phyloP scores from a whole-genome alignment of 2,113 vertebrate genomes.

The Bettongia penicillata region DNA sequence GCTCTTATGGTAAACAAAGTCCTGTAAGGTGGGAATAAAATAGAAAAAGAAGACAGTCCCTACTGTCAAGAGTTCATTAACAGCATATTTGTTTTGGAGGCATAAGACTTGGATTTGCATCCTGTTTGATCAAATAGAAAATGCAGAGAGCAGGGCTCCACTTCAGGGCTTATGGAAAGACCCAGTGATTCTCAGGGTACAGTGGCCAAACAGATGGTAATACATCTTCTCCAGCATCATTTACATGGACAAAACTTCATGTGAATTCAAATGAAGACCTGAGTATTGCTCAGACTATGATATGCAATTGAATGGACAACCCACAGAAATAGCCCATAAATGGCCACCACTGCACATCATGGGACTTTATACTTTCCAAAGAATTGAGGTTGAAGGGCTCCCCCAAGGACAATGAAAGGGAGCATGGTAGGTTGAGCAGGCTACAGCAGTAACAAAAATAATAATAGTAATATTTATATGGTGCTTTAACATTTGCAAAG shows the following conservation, averaged over 20 bases:
- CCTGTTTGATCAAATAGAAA: no score
- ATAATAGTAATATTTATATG: neutral
- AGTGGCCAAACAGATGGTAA: neutral
- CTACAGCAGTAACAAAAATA: neutral
- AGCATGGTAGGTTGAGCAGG: neutral
- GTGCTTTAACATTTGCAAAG: neutral
- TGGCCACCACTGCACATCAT: neutral
- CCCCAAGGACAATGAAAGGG: neutral
- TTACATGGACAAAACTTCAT: neutral
- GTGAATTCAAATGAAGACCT: neutral
- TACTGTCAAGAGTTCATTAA: neutral
- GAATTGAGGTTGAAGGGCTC: neutral
- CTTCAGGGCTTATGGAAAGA: neutral
- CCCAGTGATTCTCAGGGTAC: neutral
- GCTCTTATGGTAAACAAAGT: neutral
- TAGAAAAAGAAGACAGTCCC: neutral
- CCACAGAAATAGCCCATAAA: neutral
- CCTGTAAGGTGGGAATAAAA: neutral
- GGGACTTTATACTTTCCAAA: neutral
- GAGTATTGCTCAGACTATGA: neutral
- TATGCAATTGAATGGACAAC: neutral
- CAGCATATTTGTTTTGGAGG: no score
- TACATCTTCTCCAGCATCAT: neutral
- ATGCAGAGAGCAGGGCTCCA: neutral
- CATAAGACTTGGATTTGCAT: no score